Conservation (phyloP, 30 jellyfish, hydroid and myxozoan genomes). For the Haliclystus octoradiatus region DNA sequence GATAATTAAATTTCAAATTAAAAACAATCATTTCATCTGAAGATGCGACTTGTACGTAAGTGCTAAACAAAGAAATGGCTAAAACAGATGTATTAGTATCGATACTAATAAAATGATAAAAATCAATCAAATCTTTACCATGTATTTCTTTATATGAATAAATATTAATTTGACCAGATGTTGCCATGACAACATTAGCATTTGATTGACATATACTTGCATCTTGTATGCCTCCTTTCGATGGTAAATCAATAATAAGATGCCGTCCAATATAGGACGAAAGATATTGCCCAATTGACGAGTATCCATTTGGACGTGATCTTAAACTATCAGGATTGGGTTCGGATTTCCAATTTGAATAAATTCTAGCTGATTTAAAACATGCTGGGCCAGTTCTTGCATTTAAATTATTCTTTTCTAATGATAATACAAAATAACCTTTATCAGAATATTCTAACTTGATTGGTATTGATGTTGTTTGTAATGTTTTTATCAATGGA, state of each 20-base stretch:
- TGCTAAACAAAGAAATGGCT: slow-evolving; percentile 31
- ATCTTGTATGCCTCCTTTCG: neutral
- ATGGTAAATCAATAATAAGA: neutral
- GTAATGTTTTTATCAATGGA: slow-evolving; percentile 27
- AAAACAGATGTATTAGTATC: slow-evolving; percentile 42
- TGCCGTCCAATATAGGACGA: neutral
- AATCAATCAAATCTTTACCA: slow-evolving; percentile 28
- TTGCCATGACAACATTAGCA: slow-evolving; percentile 69
- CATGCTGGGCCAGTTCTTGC: neutral
- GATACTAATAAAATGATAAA: slow-evolving; percentile 41
- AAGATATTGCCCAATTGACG: neutral
- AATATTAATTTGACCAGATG: slow-evolving; percentile 46
- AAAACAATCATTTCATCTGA: slow-evolving; percentile 52
- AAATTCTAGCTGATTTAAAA: slow-evolving; percentile 42
- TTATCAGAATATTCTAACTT: slow-evolving; percentile 34
- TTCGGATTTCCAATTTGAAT: slow-evolving; percentile 39
- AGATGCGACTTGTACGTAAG: slow-evolving; percentile 59
- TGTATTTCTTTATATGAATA: slow-evolving; percentile 29
- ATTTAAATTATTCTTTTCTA: slow-evolving; percentile 36
- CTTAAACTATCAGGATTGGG: slow-evolving; percentile 1
- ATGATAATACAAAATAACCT: slow-evolving; percentile 33
- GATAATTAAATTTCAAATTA: slow-evolving; percentile 23
- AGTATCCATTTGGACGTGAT: slow-evolving; percentile 26
- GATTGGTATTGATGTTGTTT: slow-evolving; percentile 35
- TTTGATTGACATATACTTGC: slow-evolving; percentile 27